Conservation (phyloP, 2,888 invertebrate genomes). For the Sminthurinus aureus region DNA sequence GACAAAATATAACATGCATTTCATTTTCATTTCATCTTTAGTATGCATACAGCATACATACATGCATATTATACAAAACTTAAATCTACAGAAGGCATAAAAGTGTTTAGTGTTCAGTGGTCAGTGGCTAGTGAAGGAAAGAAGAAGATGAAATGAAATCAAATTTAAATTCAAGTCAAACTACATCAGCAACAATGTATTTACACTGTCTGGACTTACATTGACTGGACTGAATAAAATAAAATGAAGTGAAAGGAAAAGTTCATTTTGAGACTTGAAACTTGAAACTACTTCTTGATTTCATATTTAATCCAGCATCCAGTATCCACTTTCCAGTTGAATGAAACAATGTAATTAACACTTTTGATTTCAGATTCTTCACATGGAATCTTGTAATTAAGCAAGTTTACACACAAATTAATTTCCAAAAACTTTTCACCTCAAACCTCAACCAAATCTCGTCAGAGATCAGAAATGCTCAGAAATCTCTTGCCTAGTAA, state of each 20-base stretch:
- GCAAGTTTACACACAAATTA: conserved; percentile 22
- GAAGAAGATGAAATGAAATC: neutral
- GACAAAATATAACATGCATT: too few species aligned
- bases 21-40: neutral
- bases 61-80: too few species aligned
- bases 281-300: neutral
- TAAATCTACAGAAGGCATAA: neutral
- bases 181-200: neutral
- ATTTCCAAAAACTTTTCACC: neutral
- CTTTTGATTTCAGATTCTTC: conserved; percentile 11
- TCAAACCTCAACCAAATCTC: neutral
- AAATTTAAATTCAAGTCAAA: conserved; percentile 12
- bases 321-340: conserved; percentile 16
- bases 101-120: neutral
- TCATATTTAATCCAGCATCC: too few species aligned
- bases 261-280: conserved; percentile 6
- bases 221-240: neutral
- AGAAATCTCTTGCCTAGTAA: neutral
- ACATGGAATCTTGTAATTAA: conserved; percentile 34
- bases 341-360: conserved; percentile 29
- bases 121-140: neutral
- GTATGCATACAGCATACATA: too few species aligned
- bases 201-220: neutral
- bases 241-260: conserved; percentile 18
- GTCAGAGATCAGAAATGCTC: neutral